phyloP scores from a whole-genome alignment of 2,113 vertebrate genomes.

The Desmodus rotundus region DNA sequence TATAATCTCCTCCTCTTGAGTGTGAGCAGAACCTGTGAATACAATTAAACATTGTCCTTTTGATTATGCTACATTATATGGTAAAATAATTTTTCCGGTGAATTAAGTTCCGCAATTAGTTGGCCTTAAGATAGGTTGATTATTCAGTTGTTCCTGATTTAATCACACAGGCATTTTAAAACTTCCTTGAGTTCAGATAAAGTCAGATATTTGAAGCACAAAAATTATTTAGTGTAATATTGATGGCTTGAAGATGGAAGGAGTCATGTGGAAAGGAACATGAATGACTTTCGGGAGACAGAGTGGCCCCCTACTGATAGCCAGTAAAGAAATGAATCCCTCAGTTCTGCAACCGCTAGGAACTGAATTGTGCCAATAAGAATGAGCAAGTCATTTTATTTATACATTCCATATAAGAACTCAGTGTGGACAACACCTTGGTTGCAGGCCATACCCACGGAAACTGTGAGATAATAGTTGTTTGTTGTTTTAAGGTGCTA shows the following conservation, averaged over 20 bases:
- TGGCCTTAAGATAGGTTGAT: neutral
- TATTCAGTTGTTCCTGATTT: neutral
- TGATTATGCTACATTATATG: neutral
- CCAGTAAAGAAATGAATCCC: neutral
- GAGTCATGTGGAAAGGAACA: neutral
- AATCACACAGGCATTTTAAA: neutral
- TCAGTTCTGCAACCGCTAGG: neutral
- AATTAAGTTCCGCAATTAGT: neutral
- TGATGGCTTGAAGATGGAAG: neutral
- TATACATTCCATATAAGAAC: neutral
- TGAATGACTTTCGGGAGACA: neutral
- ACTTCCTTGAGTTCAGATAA: neutral
- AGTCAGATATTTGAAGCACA: neutral
- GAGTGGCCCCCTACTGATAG: neutral
- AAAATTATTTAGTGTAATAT: neutral
- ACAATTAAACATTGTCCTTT: neutral
- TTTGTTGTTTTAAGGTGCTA: neutral
- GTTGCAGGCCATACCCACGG: neutral
- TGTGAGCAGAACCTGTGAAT: neutral
- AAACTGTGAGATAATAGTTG: neutral
- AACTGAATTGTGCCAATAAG: neutral
- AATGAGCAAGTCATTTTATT: neutral
- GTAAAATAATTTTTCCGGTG: neutral
- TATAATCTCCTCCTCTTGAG: neutral
- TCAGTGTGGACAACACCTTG: neutral